Conservation (phyloP, 2,888 invertebrate genomes). For the Hypomecis atomaria region DNA sequence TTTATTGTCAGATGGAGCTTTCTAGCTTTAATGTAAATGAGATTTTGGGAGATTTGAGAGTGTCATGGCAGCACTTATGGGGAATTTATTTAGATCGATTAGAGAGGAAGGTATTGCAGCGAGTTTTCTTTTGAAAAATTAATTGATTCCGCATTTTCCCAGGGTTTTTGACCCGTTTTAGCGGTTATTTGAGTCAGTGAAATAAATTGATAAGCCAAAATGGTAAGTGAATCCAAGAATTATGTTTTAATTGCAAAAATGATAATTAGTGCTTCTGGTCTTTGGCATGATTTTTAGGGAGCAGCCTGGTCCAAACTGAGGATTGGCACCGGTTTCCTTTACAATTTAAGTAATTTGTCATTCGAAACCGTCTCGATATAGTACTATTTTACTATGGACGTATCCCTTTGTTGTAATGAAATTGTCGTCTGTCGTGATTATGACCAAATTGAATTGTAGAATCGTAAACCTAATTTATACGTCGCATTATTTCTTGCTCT, state of each 20-base stretch:
- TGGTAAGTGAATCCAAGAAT: conserved; percentile 48
- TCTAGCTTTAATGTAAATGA: too few relatives aligned
- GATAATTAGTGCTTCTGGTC: conserved; percentile 27
- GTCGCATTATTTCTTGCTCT: neutral
- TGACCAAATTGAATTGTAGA: conserved; percentile 2
- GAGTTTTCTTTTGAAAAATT: conserved; percentile 47
- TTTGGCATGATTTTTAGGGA: conserved; percentile 13
- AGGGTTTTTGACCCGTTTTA: conserved; percentile 28
- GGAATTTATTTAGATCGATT: conserved; percentile 59
- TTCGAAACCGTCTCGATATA: too few relatives aligned
- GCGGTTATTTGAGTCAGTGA: conserved; percentile 29
- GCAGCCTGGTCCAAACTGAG: conserved; percentile 3
- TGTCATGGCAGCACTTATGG: conserved; percentile 35
- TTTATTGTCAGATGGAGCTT: too few relatives aligned
- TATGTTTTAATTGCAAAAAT: conserved; percentile 21
- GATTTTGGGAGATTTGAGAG: neutral
- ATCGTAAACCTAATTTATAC: neutral
- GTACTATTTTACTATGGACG: neutral
- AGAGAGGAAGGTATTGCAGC: conserved; percentile 49
- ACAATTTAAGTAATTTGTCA: too few relatives aligned
- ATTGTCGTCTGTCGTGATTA: neutral
- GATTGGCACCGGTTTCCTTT: neutral
- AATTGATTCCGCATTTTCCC: conserved; percentile 45
- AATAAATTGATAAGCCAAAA: conserved; percentile 41
- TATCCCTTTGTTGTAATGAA: neutral